Base-by-base conservation (phyloP, 2,888 invertebrate species). In the Pegoplata infirma region DNA sequence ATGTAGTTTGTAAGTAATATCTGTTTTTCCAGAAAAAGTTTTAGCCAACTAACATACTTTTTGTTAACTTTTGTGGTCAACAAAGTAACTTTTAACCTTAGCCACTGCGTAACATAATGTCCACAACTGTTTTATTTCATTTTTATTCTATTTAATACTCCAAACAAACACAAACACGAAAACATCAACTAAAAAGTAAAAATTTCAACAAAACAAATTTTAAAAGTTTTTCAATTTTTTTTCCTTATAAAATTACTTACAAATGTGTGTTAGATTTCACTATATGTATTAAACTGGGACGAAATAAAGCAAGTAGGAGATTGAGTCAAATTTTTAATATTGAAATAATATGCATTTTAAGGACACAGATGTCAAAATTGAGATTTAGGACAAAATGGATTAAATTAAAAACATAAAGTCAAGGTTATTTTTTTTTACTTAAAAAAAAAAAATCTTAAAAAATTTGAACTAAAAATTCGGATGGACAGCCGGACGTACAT, bases 11-110 rank as follows among this genome's bases (percentile, higher is more conserved):
- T 47, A 8, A n/a, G 51, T 46, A n/a, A 36, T 55, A 72, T 55
- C 23, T 66, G 28, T 25, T 5, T 4, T 16, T 47, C n/a, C 51
- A 23, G 0, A 40, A 51, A 44, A 69, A 63, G 19, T 68, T 78
- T 64, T 32, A 16, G 64, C 28, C 47, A 36, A 49, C 64, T 47
- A 59, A 61, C 32, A n/a, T 16, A 61, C 58, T 58, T 71, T n/a
- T 51, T 63, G 67, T 79, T 74, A 32, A 69, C 69, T 69, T n/a
- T 74, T 61, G 69, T 61, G 74, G 61, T 55, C 32, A 58, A 46
- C 25, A 58, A 46, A 46, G 16, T n/a, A 32, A 67, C 61, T 61
- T 71, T 61, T 61, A 51, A 47, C 44, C 71, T 66, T 8, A 73
- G 47, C 64, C 32, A 53, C 63, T 58, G 36, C 14, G 25, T 46